A percentile compares a stretch with the other conserved stretches of the same genome.
Conservation (phyloP, 2,888 invertebrate genomes). For the Parnassius glacialis region DNA sequence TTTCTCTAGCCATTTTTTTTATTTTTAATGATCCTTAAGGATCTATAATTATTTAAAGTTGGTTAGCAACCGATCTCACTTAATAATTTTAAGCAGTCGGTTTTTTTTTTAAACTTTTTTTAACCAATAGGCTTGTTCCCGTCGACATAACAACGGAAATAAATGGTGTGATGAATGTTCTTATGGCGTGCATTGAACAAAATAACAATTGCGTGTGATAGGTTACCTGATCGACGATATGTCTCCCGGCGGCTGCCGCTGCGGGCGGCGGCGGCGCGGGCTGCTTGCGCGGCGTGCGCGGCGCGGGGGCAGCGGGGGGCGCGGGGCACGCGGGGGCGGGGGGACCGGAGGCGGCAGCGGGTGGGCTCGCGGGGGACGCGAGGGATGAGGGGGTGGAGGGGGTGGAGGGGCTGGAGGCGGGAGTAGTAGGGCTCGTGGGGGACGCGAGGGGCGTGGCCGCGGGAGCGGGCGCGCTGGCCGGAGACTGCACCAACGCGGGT, state of each 20-base stretch:
- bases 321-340: conserved; percentile 27
- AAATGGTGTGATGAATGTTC: no score
- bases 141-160: no score
- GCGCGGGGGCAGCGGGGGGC: conserved; percentile 28
- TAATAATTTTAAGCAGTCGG: no score
- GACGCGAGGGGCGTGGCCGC: conserved; percentile 4
- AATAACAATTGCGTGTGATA: background rate
- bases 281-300: conserved; percentile 39
- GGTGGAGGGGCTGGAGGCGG: conserved; percentile 24
- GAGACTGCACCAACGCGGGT: conserved; percentile 47
- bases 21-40: no score
- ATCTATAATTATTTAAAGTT: no score
- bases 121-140: no score
- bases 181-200: no score
- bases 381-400: conserved; percentile 28
- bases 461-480: conserved; percentile 17
- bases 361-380: conserved; percentile 24
- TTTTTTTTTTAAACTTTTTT: no score
- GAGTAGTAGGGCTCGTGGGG: background rate
- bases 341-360: conserved; percentile 33
- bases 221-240: conserved; percentile 62
- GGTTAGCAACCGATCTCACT: no score
- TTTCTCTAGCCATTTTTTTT: no score
- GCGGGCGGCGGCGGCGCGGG: conserved; percentile 85
- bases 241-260: conserved; percentile 47